Percentiles rank a stretch among this genome's conserved stretches.
These are phyloP conservation scores for Sussaba pulchella DNA, from an alignment of 2,888 invertebrate species.

Conservation along the genomic window DNA sequence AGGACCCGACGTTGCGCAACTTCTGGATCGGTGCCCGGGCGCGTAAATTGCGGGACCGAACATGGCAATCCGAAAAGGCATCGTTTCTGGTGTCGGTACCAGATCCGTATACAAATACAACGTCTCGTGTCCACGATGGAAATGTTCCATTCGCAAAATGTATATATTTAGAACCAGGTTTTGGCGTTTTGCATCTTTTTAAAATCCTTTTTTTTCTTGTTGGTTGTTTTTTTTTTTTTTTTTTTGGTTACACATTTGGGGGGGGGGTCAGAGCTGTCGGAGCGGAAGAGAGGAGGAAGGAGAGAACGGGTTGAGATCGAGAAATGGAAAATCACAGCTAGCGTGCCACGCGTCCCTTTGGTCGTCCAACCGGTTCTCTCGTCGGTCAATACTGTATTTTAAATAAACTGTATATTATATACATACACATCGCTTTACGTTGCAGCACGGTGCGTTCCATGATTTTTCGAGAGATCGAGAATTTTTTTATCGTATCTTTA, in stretches of 20 bases:
- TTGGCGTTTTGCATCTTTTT: slow-evolving; percentile 23
- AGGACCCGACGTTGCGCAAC: slow-evolving; percentile 37
- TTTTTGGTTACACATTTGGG: slow-evolving; percentile 6
- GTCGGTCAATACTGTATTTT: background rate
- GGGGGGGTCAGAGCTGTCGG: slow-evolving; percentile 23
- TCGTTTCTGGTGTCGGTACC: background rate
- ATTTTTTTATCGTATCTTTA: no score
- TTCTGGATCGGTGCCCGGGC: slow-evolving; percentile 31
- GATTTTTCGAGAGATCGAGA: no score
- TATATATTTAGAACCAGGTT: slow-evolving; percentile 18
- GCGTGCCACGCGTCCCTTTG: slow-evolving; percentile 38
- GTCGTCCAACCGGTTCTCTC: slow-evolving; percentile 61
- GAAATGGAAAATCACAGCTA: slow-evolving; percentile 65
- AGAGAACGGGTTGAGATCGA: slow-evolving; percentile 23
- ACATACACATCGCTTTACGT: no score
- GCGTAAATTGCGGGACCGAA: slow-evolving; percentile 12
- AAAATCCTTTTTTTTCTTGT: background rate
- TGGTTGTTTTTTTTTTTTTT: slow-evolving; percentile 14
- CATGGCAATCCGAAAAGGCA: slow-evolving; percentile 6
- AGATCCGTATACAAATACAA: background rate
- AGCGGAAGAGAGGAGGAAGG: background rate
- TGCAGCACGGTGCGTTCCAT: no score
- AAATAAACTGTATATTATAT: background rate
- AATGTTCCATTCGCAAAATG: slow-evolving; percentile 4
- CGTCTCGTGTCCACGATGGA: background rate